phyloP scores from a whole-genome alignment of 2,888 invertebrate genomes.

The Ferdinandea cuprea region DNA sequence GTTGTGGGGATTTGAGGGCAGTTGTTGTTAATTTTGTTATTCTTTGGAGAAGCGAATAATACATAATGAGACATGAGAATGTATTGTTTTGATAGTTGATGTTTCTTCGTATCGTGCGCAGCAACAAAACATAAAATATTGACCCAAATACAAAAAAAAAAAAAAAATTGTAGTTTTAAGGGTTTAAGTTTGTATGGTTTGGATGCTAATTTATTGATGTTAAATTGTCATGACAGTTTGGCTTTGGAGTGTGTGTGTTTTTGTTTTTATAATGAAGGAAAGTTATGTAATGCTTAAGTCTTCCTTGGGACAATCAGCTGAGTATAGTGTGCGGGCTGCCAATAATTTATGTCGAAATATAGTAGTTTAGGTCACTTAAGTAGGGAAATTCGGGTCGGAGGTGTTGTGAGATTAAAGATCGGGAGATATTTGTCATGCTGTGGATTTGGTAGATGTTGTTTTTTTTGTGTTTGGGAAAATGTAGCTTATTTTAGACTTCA shows the following conservation, averaged over 20 bases:
- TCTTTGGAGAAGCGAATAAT: conserved; percentile 6
- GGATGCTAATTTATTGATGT: conserved; percentile 61
- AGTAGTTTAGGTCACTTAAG: not conserved
- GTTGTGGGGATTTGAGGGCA: conserved; percentile 26
- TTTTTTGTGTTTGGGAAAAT: no score
- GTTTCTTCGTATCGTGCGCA: conserved; percentile 13
- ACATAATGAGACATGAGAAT: conserved; percentile 4
- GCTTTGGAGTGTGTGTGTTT: conserved; percentile 18
- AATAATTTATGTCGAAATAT: conserved; percentile 36
- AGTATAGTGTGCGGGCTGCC: conserved; percentile 26
- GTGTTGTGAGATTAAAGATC: conserved; percentile 14
- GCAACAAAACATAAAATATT: conserved; percentile 7
- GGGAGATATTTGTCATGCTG: not conserved
- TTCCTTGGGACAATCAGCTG: not conserved
- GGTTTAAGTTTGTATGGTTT: conserved; percentile 57
- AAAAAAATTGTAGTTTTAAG: conserved; percentile 27
- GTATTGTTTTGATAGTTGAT: conserved; percentile 67
- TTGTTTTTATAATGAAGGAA: not conserved
- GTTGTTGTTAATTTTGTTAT: conserved; percentile 32
- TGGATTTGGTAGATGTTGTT: no score
- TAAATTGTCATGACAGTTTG: conserved; percentile 36
- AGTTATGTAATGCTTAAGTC: conserved; percentile 47
- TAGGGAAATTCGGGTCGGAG: conserved; percentile 36
- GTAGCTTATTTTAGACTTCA: no score
- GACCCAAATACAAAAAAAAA: conserved; percentile 34